Percentiles rank a stretch among this genome's conserved stretches.
These are phyloP conservation scores for Nemotelus nigrinus DNA, from an alignment of 2,888 invertebrate species.

Conservation along the genomic window DNA sequence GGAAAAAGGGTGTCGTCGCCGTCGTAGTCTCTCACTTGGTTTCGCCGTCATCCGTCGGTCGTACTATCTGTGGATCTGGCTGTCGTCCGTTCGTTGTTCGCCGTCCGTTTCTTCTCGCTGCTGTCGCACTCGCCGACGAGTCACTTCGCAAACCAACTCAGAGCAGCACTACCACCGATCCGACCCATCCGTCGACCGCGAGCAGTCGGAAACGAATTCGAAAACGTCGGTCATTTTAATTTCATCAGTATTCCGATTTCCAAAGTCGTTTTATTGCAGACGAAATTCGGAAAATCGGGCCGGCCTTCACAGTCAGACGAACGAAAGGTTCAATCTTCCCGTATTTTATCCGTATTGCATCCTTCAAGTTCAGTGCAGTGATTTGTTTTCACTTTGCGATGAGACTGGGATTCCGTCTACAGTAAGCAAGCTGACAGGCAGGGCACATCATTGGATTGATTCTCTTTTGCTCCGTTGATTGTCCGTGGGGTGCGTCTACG, in stretches of 20 bases:
- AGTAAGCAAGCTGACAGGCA: not conserved
- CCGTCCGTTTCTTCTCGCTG: not conserved
- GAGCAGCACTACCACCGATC: not conserved
- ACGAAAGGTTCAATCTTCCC: slow-evolving; percentile 19
- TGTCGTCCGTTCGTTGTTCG: slow-evolving; percentile 9
- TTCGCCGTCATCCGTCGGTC: slow-evolving; percentile 5
- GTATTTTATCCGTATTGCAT: not conserved
- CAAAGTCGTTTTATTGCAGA: not conserved
- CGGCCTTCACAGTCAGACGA: slow-evolving; percentile 3
- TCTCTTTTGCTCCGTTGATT: not conserved
- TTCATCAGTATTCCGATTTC: slow-evolving; percentile 14
- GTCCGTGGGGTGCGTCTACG: slow-evolving; percentile 34
- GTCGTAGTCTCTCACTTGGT: not conserved
- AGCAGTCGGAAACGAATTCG: slow-evolving; percentile 11
- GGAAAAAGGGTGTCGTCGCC: slow-evolving; percentile 37
- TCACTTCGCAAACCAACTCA: not conserved
- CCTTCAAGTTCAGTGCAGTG: not conserved
- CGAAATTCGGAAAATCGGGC: slow-evolving; percentile 11
- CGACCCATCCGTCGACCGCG: not conserved
- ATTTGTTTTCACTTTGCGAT: slow-evolving; percentile 12
- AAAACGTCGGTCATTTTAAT: slow-evolving; percentile 31
- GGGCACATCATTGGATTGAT: too few relatives aligned
- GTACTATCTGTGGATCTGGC: not conserved
- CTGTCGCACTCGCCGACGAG: not conserved
- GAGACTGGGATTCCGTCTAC: slow-evolving; percentile 10